Evolutionary conservation across 2,888 invertebrate species (phyloP), one percentile per base, ranked within the genome.

Genomic region (Ophion obscuratus): DNA sequence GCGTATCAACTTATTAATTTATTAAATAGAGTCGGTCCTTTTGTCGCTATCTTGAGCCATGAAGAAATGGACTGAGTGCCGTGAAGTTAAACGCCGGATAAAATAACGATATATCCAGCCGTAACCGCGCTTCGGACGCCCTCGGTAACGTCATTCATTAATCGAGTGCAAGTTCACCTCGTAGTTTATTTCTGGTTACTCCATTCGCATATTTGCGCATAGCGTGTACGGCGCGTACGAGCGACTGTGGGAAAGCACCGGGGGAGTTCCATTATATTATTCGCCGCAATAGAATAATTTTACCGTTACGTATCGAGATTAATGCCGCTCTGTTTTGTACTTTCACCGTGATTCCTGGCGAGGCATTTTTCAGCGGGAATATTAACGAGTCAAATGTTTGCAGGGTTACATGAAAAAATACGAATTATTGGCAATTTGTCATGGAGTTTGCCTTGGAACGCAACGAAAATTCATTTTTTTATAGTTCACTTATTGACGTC

Each of bases 1-100:
- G 79, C 66, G 71, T 83, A 71, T 76, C 75, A 76, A 80, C 71
- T 79, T 80, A 80, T 83, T 80, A 85, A 85, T 85, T 83, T 80
- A 85, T 85, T 80, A 76, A 83, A 85, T 76, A 66, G 61, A 71
- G 79, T 62, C 82, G 74, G 67, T 79, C 59, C 79, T 71, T 78
- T 81, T 78, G 82, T 75, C 81, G 68, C 59, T 68, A 74, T 75
- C 62, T 62, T 44, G 59, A 9, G 20, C 74, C 44, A 67, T 59
- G 59, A 40, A 66, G 67, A 81, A 67, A 57, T 75, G 73, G 74
- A 70, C 62, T 7, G 79, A 74, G 66, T 64, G 24, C 44, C 11
- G 20, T 62, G 53, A 77, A 67, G 70, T 79, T 82, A 80, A 71
- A 71, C 20, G 76, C 79, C 62, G 83, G 59, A 68, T 74, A 75